Conservation (phyloP, 2,797 vertebrate species). For the Crocodylus rhombifer region DNA sequence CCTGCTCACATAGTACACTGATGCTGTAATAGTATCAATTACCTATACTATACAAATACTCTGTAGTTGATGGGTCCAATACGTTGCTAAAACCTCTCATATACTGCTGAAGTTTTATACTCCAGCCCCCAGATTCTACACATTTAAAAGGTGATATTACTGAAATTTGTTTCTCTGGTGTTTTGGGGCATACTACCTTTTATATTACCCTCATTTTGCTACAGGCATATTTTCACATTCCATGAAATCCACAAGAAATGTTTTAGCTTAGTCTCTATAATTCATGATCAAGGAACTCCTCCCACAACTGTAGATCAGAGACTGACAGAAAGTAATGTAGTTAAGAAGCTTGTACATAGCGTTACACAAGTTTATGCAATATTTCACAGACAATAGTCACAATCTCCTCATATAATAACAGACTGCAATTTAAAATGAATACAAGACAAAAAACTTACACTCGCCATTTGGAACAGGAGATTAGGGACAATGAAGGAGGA, state of each 20-base stretch:
- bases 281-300: not conserved
- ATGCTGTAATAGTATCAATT: not conserved
- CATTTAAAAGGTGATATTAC: too few species aligned
- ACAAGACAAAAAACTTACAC: not conserved
- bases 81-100: rapidly evolving
- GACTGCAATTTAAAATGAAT: not conserved
- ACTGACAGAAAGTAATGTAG: conserved; percentile 4
- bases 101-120: not conserved
- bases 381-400: not conserved
- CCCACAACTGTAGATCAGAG: not conserved
- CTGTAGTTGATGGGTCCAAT: not conserved
- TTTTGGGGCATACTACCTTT: too few species aligned
- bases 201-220: not conserved
- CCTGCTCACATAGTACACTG: not conserved
- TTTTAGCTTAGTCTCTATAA: not conserved
- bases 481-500: not conserved
- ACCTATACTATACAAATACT: not conserved
- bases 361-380: not conserved
- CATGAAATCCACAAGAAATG: not conserved
- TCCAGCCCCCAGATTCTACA: too few species aligned
- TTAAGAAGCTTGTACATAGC: not conserved
- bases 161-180: too few species aligned
- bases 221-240: not conserved
- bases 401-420: not conserved
- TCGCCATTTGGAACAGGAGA: not conserved